phyloP scores from a whole-genome alignment of 2,113 vertebrate species.

The Himantopus leucocephalus region DNA sequence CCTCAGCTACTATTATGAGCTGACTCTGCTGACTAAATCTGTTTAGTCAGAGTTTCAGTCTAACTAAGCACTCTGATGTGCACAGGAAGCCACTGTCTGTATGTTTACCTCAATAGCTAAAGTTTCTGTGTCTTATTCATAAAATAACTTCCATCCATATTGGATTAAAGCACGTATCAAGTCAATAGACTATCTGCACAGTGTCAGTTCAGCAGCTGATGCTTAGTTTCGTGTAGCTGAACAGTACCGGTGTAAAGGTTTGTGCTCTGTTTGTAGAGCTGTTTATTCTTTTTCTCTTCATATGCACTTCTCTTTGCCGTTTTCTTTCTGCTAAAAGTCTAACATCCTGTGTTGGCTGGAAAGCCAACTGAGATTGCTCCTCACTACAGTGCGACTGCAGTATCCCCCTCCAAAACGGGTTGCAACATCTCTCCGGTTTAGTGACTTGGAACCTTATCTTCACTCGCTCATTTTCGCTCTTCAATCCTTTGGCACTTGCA shows the following conservation, averaged over 20 bases:
- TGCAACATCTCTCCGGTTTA: background rate
- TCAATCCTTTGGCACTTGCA: background rate
- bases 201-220: background rate
- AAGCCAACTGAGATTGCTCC: background rate
- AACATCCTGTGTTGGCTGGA: background rate
- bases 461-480: background rate
- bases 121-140: slow-evolving; percentile 10
- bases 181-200: background rate
- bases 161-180: background rate
- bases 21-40: slow-evolving; percentile 30
- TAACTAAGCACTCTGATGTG: background rate
- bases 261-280: background rate
- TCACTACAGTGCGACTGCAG: background rate
- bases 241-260: background rate
- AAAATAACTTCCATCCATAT: background rate
- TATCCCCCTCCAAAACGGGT: background rate
- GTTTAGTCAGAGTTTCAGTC: slow-evolving; percentile 67
- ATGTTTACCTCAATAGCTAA: background rate
- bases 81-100: slow-evolving; percentile 37
- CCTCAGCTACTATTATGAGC: background rate
- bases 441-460: slow-evolving; percentile 38
- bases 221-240: background rate
- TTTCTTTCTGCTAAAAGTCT: background rate
- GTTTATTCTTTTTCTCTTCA: background rate
- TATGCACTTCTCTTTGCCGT: background rate